Evolutionary conservation across 2,888 invertebrate genomes (phyloP), one percentile per base, ranked within the genome.

Genomic region (Liopterus haemorrhoidalis): DNA sequence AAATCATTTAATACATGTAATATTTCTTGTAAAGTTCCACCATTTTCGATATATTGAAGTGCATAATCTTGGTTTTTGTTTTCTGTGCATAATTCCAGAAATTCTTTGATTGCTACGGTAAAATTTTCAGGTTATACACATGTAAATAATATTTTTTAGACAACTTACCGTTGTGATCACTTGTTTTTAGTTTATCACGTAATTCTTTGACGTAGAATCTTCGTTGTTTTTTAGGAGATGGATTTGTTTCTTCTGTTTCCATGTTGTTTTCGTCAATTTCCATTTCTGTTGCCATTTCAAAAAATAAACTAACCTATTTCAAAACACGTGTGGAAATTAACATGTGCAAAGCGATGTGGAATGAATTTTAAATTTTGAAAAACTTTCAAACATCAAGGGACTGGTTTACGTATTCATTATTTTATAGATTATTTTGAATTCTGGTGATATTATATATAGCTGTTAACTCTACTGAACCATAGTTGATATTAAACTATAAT

Each of bases 21-120:
- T 38, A 87, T 70, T 66, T 87, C 85, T 36, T 81, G 70, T 1
- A 82, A 78, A 57, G 75, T 82, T 2, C 86, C 86, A 2, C 83
- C 83, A 43, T 71, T 70, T 54, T 80, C 75, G 12, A 87, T 68
- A 59, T 85, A 87, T 51, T 81, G 78, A 2, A 73, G 63, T 27
- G 81, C 68, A 60, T 76, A 71, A 59, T 76, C 67, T 50, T 58
- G 55, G 47, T 71, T 63, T 54, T 70, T 60, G 41, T 64, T 66
- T 46, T 72, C 69, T 5, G 71, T 63, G 36, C 78, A 76, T 30
- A 77, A 69, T 58, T 75, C 69, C 2, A 82, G 60, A 55, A 83
- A 83, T 57, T 79, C 79, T 30, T 73, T 75, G 9, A 83, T 57
- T 20, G 71, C 79, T 79, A 68, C 42, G 71, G 70, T 49, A 24